phyloP scores from a whole-genome alignment of 2,888 invertebrate genomes.

The Nemotelus pantherinus region DNA sequence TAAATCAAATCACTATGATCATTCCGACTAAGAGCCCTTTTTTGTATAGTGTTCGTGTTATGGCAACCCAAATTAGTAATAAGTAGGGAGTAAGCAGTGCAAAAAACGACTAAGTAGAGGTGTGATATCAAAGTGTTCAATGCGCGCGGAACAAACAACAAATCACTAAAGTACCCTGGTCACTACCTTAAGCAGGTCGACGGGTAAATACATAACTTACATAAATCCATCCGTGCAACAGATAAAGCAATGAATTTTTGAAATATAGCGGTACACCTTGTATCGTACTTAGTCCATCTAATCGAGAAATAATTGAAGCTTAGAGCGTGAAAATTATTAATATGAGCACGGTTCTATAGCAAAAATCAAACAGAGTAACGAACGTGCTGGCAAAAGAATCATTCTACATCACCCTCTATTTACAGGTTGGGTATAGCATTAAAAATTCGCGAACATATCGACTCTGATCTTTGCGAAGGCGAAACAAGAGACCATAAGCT shows the following conservation, averaged over 20 bases:
- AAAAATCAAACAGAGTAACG: conserved; percentile 19
- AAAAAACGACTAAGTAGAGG: not conserved
- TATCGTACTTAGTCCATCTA: conserved; percentile 38
- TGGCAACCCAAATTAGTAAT: no score
- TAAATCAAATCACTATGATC: no score
- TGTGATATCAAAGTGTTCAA: conserved; percentile 35
- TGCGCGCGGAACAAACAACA: conserved; percentile 33
- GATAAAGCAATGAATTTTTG: conserved; percentile 17
- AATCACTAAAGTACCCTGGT: conserved; percentile 30
- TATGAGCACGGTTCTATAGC: conserved; percentile 35
- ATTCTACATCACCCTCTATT: no score
- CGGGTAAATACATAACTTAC: not conserved
- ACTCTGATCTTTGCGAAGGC: no score
- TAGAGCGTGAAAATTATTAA: conserved; percentile 50
- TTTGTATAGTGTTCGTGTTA: no score
- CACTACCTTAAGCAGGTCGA: not conserved
- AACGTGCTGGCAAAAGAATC: not conserved
- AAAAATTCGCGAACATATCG: no score
- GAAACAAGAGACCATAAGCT: no score
- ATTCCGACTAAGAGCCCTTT: no score
- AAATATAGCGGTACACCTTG: conserved; percentile 27
- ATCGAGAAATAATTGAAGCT: conserved; percentile 50
- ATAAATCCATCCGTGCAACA: not conserved
- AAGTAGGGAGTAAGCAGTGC: no score
- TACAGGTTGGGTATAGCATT: no score